Percentiles rank a stretch among this genome's conserved stretches.
phyloP scores from a whole-genome alignment of 2,797 vertebrate species.

The Tamandua tetradactyla region DNA sequence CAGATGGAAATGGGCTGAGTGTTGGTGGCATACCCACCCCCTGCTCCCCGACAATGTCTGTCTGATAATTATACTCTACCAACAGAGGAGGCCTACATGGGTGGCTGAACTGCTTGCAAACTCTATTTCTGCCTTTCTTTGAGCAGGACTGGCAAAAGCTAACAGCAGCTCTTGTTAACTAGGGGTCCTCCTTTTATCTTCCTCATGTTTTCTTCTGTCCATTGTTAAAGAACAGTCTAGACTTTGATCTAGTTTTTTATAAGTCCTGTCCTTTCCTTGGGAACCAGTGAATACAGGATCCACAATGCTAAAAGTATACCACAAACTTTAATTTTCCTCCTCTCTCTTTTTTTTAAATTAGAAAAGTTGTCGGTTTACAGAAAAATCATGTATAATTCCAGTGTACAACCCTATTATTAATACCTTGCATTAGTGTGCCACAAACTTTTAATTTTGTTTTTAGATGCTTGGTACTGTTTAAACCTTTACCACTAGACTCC shows the following conservation, averaged over 20 bases:
- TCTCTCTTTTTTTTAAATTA: too few relatives aligned
- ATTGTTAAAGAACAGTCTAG: too few relatives aligned
- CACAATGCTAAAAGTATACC: conserved; percentile 55
- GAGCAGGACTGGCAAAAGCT: conserved; percentile 73
- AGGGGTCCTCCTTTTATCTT: conserved; percentile 74
- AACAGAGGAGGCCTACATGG: background rate
- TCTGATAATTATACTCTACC: background rate
- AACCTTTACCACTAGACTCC: conserved; percentile 39
- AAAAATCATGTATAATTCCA: too few relatives aligned
- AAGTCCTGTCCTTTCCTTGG: conserved; percentile 73
- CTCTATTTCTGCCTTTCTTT: background rate
- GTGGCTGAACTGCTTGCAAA: background rate
- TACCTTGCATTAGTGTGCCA: background rate
- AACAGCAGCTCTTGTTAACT: conserved; percentile 79
- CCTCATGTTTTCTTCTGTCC: too few relatives aligned
- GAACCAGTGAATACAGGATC: conserved; percentile 85
- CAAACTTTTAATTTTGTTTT: background rate
- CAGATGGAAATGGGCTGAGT: background rate
- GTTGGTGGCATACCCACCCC: background rate
- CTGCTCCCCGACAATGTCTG: background rate
- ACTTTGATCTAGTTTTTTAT: conserved; percentile 82
- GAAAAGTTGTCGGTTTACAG: too few relatives aligned
- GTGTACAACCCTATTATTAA: too few relatives aligned
- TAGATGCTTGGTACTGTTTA: conserved; percentile 45
- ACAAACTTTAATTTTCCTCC: too few relatives aligned